Evolutionary conservation across 2,113 vertebrate genomes (phyloP).

Genomic region (Lucifuga dentata): DNA sequence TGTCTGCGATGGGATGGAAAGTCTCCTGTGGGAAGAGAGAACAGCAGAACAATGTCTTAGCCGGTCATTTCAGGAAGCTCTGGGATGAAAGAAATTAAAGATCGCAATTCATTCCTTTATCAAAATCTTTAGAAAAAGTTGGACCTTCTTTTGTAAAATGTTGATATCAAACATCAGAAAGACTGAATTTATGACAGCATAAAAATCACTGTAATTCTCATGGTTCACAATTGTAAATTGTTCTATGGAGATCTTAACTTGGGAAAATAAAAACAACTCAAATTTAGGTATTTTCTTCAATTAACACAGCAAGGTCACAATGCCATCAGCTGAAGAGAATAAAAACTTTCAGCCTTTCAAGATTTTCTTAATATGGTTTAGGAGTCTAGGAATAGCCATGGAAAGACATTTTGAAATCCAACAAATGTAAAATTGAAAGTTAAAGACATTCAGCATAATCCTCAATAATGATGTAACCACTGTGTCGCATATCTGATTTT

Average conservation of each 20-base stretch:
- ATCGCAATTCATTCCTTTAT: constrained; percentile 62
- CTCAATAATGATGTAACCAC: no score
- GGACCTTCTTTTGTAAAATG: constrained; percentile 20
- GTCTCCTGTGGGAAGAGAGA: constrained; percentile 71
- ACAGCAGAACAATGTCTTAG: constrained; percentile 73
- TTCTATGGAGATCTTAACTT: not conserved
- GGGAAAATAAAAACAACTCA: not conserved
- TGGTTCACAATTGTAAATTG: constrained; percentile 1
- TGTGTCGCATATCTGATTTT: not conserved
- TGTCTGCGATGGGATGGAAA: constrained; percentile 71
- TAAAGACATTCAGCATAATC: no score
- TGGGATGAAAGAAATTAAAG: constrained; percentile 73
- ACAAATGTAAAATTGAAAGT: no score
- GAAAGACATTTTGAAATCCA: no score
- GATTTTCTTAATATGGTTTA: no score
- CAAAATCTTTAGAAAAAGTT: constrained; percentile 55
- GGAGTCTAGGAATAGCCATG: not conserved
- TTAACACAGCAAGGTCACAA: not conserved
- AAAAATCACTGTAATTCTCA: not conserved
- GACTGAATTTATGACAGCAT: not conserved
- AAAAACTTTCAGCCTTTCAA: no score
- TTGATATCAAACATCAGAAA: constrained; percentile 3
- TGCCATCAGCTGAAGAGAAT: not conserved
- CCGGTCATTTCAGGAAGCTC: constrained; percentile 71
- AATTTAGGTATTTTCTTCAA: not conserved